Base-by-base conservation (phyloP, 2,113 vertebrate species). In the Grammomys surdaster region DNA sequence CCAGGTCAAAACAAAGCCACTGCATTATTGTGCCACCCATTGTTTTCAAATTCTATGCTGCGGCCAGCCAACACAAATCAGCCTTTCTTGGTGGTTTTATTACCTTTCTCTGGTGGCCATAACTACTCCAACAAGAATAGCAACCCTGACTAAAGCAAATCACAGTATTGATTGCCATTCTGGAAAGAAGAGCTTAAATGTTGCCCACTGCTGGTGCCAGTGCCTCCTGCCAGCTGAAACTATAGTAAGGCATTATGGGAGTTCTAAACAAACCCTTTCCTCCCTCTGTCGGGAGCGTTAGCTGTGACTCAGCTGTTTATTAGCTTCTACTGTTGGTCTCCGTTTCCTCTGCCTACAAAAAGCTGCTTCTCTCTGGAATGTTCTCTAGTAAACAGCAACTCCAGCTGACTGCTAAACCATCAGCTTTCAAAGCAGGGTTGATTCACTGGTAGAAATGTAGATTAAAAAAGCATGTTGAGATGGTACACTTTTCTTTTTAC, bases 101-200 rank as follows among this genome's bases (percentile, higher is more conserved):
- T 91, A 89, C 63, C 56, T 93, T 91, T 86, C 72, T 91, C 48
- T 93, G 82, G 43, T 58, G 76, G 75, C 70, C 89, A 77, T 54
- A 85, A 85, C 70, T 93, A 40, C 67, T 80, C 46, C 46, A 78
- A 48, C 54, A 72, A 97, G 88, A 97, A 97, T 63, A 97, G 81
- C 88, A 95, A 40, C 33, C 72, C 95, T 97, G 94, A 95, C 91
- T 82, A 96, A 97, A 93, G 95, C 95, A 96, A 96, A 94, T 94
- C 54, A 51, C 95, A 63, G 8, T 3, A 88, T 87, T 87, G 63
- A 73, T 31, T 86, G 60, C 89, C 56, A 51, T 90, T 95, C 93
- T 97, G 96, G 93, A 97, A 97, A 97, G 69, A 88, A 80, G 51
- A 16, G 22, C 13, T 89, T n/a, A n/a, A 69, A 73, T 82, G 90